Base-by-base conservation (phyloP, 2,888 invertebrate species). In the Panzeria rudis region DNA sequence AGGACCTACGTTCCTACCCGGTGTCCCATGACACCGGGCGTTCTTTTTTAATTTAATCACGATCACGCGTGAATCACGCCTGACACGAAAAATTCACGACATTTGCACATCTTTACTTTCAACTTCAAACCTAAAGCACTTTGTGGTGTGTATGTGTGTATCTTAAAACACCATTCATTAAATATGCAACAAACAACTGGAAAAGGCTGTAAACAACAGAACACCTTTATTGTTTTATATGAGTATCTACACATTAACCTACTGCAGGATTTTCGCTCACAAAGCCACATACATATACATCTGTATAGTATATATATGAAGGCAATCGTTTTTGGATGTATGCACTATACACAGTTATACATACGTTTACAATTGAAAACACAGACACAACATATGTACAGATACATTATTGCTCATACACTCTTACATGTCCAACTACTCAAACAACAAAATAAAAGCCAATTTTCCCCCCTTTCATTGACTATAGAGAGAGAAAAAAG, bases 151-250 rank as follows among this genome's bases (percentile, higher is more conserved):
- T 72, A 44, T 50, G 41, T 64, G 20, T 41, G 59, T 32, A 23
- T 54, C 25, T 38, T n/a, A 73, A 47, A 80, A 20, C 25, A 44
- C 32, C 47, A 17, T 44, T 54, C 78, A 85, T 82, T 71, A 82
- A 82, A 82, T 79, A 85, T 85, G 78, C 85, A 82, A 82, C 78
- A 85, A 82, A 59, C 75, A 66, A 66, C 52, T 50, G 56, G 54
- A 75, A 82, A 79, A 59, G 35, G 62, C 69, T 64, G 79, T 62
- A 54, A 73, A 82, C 76, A 86, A 77, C 71, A 69, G 66, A 86
- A 86, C 83, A 86, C 86, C 79, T 83, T 72, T 83, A 52, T 80
- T 77, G 83, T 83, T 86, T 72, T 79, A 52, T 44, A 71, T 62
- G 44, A 25, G 41, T 11, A 29, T 25, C 15, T 35, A 50, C 62